Percentiles rank a stretch among this genome's conserved stretches.
These are phyloP conservation scores for Avahi laniger DNA, from an alignment of 2,797 vertebrate species.

Conservation along the genomic window DNA sequence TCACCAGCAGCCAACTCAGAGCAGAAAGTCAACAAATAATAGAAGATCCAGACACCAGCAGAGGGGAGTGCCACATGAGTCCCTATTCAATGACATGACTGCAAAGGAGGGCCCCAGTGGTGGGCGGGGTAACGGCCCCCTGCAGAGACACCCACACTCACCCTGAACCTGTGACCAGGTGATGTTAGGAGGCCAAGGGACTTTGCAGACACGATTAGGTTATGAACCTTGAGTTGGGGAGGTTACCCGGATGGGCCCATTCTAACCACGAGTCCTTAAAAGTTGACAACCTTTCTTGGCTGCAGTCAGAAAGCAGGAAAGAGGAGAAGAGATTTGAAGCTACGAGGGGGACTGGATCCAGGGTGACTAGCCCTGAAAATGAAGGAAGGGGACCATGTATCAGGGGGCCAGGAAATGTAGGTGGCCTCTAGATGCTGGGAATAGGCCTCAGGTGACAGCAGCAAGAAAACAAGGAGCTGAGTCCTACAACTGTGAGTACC, in stretches of 20 bases:
- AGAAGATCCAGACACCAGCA: background rate
- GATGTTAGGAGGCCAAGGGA: accelerated
- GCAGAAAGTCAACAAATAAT: background rate
- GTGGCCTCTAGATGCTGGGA: background rate
- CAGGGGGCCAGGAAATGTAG: too few species aligned
- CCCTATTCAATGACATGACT: background rate
- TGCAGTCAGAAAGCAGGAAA: background rate
- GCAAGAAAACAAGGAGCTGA: background rate
- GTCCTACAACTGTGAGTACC: accelerated
- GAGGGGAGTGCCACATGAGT: accelerated
- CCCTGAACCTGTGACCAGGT: background rate
- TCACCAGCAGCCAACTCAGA: background rate
- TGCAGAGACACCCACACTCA: too few species aligned
- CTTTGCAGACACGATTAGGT: background rate
- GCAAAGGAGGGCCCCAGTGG: background rate
- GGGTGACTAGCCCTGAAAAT: background rate
- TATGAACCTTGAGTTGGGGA: background rate
- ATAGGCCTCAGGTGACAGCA: background rate
- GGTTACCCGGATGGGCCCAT: background rate
- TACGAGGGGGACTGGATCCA: background rate
- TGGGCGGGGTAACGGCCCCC: accelerated
- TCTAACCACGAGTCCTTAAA: background rate
- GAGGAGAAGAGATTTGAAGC: accelerated
- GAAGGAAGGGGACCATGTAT: background rate
- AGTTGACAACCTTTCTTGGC: background rate